Percentiles rank a stretch among this genome's conserved stretches.
These are phyloP conservation scores for Lucilia cuprina DNA, from an alignment of 1,140 invertebrate genomes.

Conservation along the genomic window DNA sequence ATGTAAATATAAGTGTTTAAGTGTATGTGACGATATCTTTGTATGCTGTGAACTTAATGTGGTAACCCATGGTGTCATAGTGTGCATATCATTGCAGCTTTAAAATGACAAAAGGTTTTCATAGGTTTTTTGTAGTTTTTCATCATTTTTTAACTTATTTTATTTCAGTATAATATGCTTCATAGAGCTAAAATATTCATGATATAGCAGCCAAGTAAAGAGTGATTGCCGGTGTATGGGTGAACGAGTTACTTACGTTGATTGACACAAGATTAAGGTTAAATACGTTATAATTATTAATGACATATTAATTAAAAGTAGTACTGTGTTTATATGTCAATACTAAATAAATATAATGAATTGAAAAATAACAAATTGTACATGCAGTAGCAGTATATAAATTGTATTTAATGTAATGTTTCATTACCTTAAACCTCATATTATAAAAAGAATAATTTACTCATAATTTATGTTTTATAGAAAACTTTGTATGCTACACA, in stretches of 20 bases:
- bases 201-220: too few species aligned
- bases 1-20: neutral
- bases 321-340: neutral
- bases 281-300: neutral
- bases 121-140: neutral
- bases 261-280: slow-evolving; percentile 2
- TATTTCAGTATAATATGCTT: neutral
- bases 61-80: neutral
- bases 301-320: slow-evolving; percentile 3
- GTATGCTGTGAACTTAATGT: neutral
- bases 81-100: neutral
- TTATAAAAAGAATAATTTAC: too few species aligned
- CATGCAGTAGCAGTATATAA: neutral
- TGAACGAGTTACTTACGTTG: neutral
- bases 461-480: too few species aligned
- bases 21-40: neutral
- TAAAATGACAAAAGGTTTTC: neutral
- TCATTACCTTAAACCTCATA: neutral
- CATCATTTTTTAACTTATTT: neutral
- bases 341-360: too few species aligned
- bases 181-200: neutral
- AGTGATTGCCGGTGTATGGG: neutral
- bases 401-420: neutral
- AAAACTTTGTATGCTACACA: too few species aligned
- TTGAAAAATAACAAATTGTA: too few species aligned